phyloP scores from a whole-genome alignment of 2,113 vertebrate species.

The Etheostoma spectabile region DNA sequence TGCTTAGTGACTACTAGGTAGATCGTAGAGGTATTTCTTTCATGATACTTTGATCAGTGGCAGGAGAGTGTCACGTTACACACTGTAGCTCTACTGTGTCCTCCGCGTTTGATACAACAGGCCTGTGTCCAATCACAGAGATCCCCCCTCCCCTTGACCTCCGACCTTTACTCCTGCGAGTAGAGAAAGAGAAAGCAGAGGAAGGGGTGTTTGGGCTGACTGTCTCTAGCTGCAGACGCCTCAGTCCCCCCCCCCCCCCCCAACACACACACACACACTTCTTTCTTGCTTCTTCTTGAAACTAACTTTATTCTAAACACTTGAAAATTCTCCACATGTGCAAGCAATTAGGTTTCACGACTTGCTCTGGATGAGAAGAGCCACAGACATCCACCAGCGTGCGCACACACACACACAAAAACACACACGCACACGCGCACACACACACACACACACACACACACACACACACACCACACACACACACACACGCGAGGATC shows the following conservation, averaged over 20 bases:
- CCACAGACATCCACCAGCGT: no score
- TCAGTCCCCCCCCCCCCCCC: neutral
- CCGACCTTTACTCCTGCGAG: slow-evolving; percentile 75
- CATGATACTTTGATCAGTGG: slow-evolving; percentile 75
- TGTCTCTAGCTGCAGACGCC: slow-evolving; percentile 65
- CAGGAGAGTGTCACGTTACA: slow-evolving; percentile 57
- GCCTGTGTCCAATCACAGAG: slow-evolving; percentile 82
- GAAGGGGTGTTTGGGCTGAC: slow-evolving; percentile 54
- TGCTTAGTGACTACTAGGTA: slow-evolving; percentile 50
- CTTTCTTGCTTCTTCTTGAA: slow-evolving; percentile 72
- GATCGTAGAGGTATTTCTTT: slow-evolving; percentile 50
- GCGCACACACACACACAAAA: no score
- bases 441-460: slow-evolving; percentile 27
- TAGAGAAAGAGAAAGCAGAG: slow-evolving; percentile 70
- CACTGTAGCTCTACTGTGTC: slow-evolving; percentile 58
- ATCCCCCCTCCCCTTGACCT: slow-evolving; percentile 80
- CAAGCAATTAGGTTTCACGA: slow-evolving; percentile 83
- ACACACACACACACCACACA: slow-evolving; percentile 12
- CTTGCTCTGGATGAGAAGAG: no score
- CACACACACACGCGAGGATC: neutral
- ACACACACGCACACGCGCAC: no score
- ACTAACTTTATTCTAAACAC: slow-evolving; percentile 82
- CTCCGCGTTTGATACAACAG: slow-evolving; percentile 71
- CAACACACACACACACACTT: no score
- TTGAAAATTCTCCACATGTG: slow-evolving; percentile 85